Evolutionary conservation across 2,797 vertebrate genomes (phyloP), one percentile per base, ranked within the genome.

Genomic region (Lindbergichthys nudifrons): DNA sequence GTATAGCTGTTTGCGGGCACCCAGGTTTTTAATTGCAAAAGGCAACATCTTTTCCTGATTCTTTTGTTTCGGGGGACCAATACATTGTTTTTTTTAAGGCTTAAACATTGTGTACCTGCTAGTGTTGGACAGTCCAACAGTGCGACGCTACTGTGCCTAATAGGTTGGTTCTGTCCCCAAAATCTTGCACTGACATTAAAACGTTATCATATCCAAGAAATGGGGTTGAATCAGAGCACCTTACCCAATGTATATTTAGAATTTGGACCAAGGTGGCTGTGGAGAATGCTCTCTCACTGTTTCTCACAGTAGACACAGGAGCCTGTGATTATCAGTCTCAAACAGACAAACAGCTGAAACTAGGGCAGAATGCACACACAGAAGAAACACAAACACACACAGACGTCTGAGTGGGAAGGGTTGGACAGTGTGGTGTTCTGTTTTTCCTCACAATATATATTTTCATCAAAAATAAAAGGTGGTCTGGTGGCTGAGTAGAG

Each of bases 321-420:
- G 18, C 52, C 77, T 65, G 67, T 70, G 73, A 74, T 84, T 73
- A 79, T 85, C 80, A 74, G 48, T 81, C 73, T 87, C 54, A 82
- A 83, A 83, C 70, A 41, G 65, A 74, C 68, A 74, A 72, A 78
- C 71, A 65, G 58, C 79, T 75, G 64, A 76, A 88, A 85, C 61
- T 74, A 70, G 79, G 52, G 70, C 71, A 77, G 30, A 63, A 45
- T 57, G 32, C 30, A 57, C 73, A 75, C 48, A 77, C 53, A 73
- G 10, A 36, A 64, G 26, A 61, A 15, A 78, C 12, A 52, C 32
- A 60, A 4, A 51, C 56, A 56, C 41, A 77, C 52, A 58, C 16
- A 62, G 43, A 52, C 23, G n/a, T 69, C 26, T 36, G 36, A 48
- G 21, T 26, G 59, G 61, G 54, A 73, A 41, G 21, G 48, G 7